Percentiles rank a stretch among this genome's conserved stretches.
phyloP scores from a whole-genome alignment of 2,888 invertebrate species.

The Onthophagus sagittarius region DNA sequence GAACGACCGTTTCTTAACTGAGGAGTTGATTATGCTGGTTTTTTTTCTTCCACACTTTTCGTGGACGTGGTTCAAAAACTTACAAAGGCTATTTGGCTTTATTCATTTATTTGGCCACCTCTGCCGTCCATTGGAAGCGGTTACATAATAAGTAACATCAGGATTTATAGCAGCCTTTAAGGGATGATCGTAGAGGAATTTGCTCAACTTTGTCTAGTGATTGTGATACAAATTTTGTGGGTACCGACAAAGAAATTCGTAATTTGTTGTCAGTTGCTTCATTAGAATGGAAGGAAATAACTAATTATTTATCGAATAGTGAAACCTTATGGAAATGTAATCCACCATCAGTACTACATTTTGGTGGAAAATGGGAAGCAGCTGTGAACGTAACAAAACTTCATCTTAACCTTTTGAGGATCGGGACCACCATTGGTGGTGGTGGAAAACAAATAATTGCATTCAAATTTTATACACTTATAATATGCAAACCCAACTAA shows the following conservation, averaged over 20 bases:
- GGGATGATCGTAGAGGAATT: conserved; percentile 24
- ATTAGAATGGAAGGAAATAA: background rate
- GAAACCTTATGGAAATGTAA: background rate
- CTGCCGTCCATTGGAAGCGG: conserved; percentile 29
- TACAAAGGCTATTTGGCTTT: conserved; percentile 15
- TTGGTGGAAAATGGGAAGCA: too few relatives aligned
- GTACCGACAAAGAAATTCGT: conserved; percentile 21
- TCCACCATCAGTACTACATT: background rate
- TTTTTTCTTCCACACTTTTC: conserved; percentile 23
- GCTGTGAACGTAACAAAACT: too few relatives aligned
- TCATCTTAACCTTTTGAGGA: too few relatives aligned
- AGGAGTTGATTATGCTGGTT: conserved; percentile 35
- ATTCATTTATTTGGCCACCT: conserved; percentile 18
- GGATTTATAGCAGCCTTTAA: conserved; percentile 25
- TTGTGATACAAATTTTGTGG: conserved; percentile 26
- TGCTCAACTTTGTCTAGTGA: conserved; percentile 20
- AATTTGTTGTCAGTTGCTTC: background rate
- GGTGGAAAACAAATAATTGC: too few relatives aligned
- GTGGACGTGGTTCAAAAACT: conserved; percentile 26
- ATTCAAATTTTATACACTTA: too few relatives aligned
- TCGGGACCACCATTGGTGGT: too few relatives aligned
- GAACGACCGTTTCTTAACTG: conserved; percentile 30
- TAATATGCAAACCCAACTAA: too few relatives aligned
- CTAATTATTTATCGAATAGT: background rate
- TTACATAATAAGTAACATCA: conserved; percentile 25